Evolutionary conservation across 2,888 invertebrate species (phyloP), one percentile per base, ranked within the genome.

Genomic region (Meandrusa payeni): DNA sequence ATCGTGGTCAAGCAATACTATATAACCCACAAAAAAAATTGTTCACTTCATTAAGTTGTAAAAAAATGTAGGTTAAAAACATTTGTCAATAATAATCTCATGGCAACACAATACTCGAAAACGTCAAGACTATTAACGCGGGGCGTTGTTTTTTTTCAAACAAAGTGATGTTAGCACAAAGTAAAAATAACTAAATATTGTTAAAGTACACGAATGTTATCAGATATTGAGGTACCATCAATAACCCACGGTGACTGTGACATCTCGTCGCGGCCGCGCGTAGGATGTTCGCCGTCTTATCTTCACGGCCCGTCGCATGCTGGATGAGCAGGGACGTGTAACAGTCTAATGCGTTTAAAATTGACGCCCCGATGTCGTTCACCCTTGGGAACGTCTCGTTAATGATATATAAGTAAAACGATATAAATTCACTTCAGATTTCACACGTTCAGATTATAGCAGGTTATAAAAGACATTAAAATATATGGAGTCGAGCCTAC

Each of bases 221-320:
- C 48, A 41, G 48, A 48, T 51, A 31, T 34, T 20, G 22, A 42
- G 41, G 41, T 24, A 48, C 47, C 52, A 54, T 54, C 51, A 51
- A 54, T 54, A 51, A 52, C 49, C 41, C 42, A 42, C 33, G 50
- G 47, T 51, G 52, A 46, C 45, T 37, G 40, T 32, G 50, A 54
- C 49, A 50, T 28, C 31, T 33, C 20, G 48, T 40, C 37, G 47
- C 36, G 26, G 26, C 24, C 46, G 50, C 44, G 38, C 34, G 48
- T 42, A 45, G 48, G 48, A 41, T 47, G 50, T 47, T 32, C 47
- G 34, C 29, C 33, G 38, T 33, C 46, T 54, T 55, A 59, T 59
- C 59, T 54, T 53, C 45, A 51, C 48, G 41, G 12, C 39, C 46
- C 46, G 32, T 24, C 34, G 46, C 27, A 26, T 23, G 41, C 36